Percentiles rank a stretch among this genome's conserved stretches.
Evolutionary conservation across 2,113 vertebrate species (phyloP).

Genomic region (Alethe diademata): DNA sequence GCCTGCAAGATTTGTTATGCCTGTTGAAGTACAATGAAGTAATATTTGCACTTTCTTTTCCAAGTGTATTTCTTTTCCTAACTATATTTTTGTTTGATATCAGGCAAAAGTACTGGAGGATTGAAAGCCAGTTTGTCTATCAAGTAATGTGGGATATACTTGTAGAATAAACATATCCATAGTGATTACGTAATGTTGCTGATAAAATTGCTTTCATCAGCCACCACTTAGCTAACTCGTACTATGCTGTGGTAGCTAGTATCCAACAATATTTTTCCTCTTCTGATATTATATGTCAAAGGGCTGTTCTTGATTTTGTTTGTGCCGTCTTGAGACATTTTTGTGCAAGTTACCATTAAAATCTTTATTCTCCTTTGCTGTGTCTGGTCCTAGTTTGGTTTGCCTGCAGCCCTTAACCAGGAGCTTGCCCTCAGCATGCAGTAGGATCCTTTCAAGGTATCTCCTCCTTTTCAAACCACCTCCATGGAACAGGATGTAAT

Average conservation of each 20-base stretch:
- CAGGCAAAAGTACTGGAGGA: not conserved
- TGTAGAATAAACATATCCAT: not conserved
- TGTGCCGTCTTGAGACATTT: not conserved
- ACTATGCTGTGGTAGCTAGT: not conserved
- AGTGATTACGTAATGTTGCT: not conserved
- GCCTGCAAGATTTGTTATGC: not conserved
- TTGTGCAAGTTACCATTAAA: not conserved
- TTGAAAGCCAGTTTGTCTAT: not conserved
- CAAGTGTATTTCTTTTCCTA: not conserved
- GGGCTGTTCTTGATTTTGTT: not conserved
- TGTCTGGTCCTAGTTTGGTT: fast-evolving
- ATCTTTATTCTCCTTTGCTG: not conserved
- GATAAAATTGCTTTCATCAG: not conserved
- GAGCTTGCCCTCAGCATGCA: not conserved
- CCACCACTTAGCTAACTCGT: not conserved
- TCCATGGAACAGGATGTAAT: not conserved
- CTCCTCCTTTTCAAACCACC: not conserved
- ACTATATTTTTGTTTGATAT: not conserved
- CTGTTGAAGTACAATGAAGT: not conserved
- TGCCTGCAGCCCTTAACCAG: not conserved
- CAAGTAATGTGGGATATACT: not conserved
- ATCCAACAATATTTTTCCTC: not conserved
- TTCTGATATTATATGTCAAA: not conserved
- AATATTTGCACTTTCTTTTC: not conserved
- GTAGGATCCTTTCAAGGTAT: not conserved